These are phyloP conservation scores for Macaria liturata DNA, from an alignment of 2,888 invertebrate genomes.

Conservation along the genomic window DNA sequence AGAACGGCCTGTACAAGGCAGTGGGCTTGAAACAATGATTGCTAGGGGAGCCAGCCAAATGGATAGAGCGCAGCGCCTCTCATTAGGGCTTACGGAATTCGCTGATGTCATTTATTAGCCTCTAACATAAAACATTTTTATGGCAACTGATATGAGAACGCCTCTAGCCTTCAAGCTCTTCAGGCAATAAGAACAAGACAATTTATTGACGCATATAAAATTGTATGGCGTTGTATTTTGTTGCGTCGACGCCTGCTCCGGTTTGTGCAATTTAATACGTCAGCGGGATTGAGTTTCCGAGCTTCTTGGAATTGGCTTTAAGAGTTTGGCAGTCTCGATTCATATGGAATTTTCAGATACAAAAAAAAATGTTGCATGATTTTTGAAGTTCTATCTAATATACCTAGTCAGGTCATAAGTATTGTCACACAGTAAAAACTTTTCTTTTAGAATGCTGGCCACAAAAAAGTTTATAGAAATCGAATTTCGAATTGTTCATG, in stretches of 20 bases:
- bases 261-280: slow-evolving; percentile 34
- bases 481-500: too few species aligned
- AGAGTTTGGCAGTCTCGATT: too few species aligned
- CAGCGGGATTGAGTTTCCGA: slow-evolving; percentile 27
- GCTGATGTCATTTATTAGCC: slow-evolving; percentile 83
- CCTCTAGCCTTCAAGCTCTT: slow-evolving; percentile 61
- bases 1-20: slow-evolving; percentile 28
- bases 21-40: slow-evolving; percentile 70
- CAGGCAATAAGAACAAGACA: slow-evolving; percentile 65
- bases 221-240: slow-evolving; percentile 59
- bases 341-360: too few species aligned
- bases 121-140: slow-evolving; percentile 83
- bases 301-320: slow-evolving; percentile 12
- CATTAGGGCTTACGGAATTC: slow-evolving; percentile 82
- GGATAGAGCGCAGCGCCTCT: slow-evolving; percentile 68
- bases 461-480: too few species aligned
- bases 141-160: slow-evolving; percentile 74
- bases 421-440: too few species aligned
- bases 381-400: too few species aligned
- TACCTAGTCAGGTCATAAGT: too few species aligned
- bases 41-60: slow-evolving; percentile 69
- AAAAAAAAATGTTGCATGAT: too few species aligned
- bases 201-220: slow-evolving; percentile 77
- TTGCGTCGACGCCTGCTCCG: slow-evolving; percentile 44
- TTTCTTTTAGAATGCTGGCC: too few species aligned